These are phyloP conservation scores for Phalangium opilio DNA, from an alignment of 2,888 invertebrate species.

Conservation along the genomic window DNA sequence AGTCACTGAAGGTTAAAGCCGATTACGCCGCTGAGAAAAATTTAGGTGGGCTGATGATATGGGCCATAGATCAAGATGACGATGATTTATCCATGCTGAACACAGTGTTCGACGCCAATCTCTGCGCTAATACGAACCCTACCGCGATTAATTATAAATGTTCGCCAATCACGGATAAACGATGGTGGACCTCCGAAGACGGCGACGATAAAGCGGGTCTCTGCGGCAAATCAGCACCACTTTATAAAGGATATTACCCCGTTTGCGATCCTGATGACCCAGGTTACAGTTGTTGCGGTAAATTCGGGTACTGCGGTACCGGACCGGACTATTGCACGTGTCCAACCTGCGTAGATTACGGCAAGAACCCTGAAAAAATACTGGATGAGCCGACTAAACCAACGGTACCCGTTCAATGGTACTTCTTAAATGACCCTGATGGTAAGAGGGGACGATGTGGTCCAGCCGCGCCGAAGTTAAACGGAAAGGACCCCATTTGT, in stretches of 20 bases:
- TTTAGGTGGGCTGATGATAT: conserved; percentile 7
- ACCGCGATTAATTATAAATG: conserved; percentile 23
- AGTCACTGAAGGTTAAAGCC: conserved; percentile 19
- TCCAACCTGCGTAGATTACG: conserved; percentile 20
- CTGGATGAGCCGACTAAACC: conserved; percentile 1
- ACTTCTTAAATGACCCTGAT: not conserved
- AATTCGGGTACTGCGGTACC: conserved; percentile 26
- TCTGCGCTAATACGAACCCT: conserved; percentile 3
- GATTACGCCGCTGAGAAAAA: conserved; percentile 8
- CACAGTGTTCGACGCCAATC: conserved; percentile 3
- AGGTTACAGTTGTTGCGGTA: conserved; percentile 27
- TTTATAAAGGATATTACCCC: conserved; percentile 26
- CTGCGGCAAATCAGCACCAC: conserved; percentile 26
- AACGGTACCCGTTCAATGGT: conserved; percentile 2
- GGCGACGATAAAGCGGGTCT: conserved; percentile 20
- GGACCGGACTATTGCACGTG: conserved; percentile 27
- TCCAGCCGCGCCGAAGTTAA: not conserved
- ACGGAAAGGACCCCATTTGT: conserved; percentile 5
- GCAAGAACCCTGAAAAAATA: conserved; percentile 2
- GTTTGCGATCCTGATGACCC: conserved; percentile 29
- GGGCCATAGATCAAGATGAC: conserved; percentile 9
- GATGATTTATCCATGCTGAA: conserved; percentile 22
- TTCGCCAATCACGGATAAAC: conserved; percentile 19
- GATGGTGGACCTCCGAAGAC: conserved; percentile 28
- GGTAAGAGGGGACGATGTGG: conserved; percentile 5